Percentiles rank a stretch among this genome's conserved stretches.
Conservation (phyloP, 1,140 invertebrate species). For the Drosophila repleta region DNA sequence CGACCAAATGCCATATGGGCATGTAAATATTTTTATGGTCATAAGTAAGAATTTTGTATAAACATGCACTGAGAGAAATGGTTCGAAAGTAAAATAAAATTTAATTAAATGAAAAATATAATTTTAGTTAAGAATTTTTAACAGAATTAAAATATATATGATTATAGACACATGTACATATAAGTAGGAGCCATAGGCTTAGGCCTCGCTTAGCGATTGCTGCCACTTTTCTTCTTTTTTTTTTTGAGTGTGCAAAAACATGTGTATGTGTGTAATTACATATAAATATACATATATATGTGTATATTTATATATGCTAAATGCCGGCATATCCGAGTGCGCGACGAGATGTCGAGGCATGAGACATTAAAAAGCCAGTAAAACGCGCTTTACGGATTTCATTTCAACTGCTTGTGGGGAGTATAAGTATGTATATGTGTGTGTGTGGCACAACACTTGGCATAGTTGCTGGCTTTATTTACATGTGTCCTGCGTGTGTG, state of each 20-base stretch:
- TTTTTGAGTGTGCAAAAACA: slow-evolving; percentile 1
- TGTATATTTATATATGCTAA: slow-evolving; percentile 20
- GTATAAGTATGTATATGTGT: slow-evolving; percentile 16
- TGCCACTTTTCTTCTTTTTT: background rate
- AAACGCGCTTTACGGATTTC: slow-evolving; percentile 78
- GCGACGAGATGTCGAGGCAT: slow-evolving; percentile 38
- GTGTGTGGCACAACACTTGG: slow-evolving; percentile 53
- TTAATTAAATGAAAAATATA: background rate
- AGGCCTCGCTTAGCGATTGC: too few species aligned
- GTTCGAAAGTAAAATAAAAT: background rate
- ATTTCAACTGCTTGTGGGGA: slow-evolving; percentile 52
- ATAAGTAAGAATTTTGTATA: slow-evolving; percentile 77
- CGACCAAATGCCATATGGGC: slow-evolving; percentile 51
- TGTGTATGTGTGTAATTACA: slow-evolving; percentile 10
- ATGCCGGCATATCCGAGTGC: slow-evolving; percentile 51
- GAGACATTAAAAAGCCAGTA: slow-evolving; percentile 78
- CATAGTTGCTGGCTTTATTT: slow-evolving; percentile 59
- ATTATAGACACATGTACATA: too few species aligned
- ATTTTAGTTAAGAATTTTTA: background rate
- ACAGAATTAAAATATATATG: background rate
- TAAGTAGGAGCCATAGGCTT: too few species aligned
- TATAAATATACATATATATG: slow-evolving; percentile 10
- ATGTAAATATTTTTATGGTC: slow-evolving; percentile 82
- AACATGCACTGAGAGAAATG: slow-evolving; percentile 12
- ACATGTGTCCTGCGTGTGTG: slow-evolving; percentile 20